phyloP scores from a whole-genome alignment of 2,888 invertebrate species.

The Beris morrisii region DNA sequence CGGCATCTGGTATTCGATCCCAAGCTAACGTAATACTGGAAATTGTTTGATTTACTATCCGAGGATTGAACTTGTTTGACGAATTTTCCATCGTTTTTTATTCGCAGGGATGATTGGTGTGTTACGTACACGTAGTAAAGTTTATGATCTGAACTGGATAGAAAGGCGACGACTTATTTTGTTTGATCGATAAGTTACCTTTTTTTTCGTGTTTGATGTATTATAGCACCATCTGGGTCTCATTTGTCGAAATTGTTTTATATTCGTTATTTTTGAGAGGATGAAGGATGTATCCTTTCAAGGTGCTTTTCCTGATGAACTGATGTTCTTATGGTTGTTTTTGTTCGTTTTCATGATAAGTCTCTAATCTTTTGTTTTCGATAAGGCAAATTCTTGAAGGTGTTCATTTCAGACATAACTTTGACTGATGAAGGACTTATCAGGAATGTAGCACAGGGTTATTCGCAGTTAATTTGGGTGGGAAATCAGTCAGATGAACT shows the following conservation, averaged over 20 bases:
- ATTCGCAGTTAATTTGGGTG: too few relatives aligned
- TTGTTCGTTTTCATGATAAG: too few relatives aligned
- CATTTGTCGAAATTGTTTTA: slow-evolving; percentile 9
- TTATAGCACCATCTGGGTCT: slow-evolving; percentile 11
- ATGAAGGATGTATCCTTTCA: too few relatives aligned
- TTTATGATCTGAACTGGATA: slow-evolving; percentile 9
- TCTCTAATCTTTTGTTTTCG: too few relatives aligned
- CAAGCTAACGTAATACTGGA: slow-evolving; percentile 49
- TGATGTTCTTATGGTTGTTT: too few relatives aligned
- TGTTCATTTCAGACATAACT: too few relatives aligned
- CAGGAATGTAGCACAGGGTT: too few relatives aligned
- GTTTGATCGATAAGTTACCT: slow-evolving; percentile 28
- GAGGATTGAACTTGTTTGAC: slow-evolving; percentile 43
- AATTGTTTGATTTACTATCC: slow-evolving; percentile 47
- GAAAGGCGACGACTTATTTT: slow-evolving; percentile 16
- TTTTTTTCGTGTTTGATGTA: slow-evolving; percentile 10
- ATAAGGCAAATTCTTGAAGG: too few relatives aligned
- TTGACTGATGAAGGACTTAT: too few relatives aligned
- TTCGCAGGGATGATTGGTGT: neutral
- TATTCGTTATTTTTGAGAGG: slow-evolving; percentile 3
- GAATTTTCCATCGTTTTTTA: slow-evolving; percentile 26
- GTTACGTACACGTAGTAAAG: neutral
- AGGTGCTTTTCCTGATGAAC: too few relatives aligned
- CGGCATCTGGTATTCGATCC: slow-evolving; percentile 45
- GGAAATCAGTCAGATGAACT: too few relatives aligned